phyloP scores from a whole-genome alignment of 2,888 invertebrate genomes.

The Hecatera dysodea region DNA sequence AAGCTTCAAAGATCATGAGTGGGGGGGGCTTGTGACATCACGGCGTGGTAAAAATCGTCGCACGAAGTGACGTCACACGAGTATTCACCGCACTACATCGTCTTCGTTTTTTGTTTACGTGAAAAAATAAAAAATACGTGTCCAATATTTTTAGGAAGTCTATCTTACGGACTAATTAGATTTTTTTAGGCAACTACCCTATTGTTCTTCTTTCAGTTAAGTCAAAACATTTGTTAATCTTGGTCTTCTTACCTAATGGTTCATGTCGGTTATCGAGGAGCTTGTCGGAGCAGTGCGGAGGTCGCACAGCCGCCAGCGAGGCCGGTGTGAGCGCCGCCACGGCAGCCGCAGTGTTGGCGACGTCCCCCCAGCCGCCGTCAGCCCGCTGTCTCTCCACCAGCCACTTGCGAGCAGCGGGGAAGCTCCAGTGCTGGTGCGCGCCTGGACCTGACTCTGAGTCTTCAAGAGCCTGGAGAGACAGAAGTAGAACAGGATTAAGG shows the following conservation, averaged over 20 bases:
- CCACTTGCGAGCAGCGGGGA: constrained; percentile 94
- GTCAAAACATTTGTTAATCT: too few relatives aligned
- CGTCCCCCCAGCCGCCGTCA: constrained; percentile 95
- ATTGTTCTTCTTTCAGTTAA: too few relatives aligned
- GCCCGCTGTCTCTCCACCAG: constrained; percentile 93
- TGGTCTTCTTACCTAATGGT: constrained; percentile 84
- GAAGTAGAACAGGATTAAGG: background rate
- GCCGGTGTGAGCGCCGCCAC: constrained; percentile 94
- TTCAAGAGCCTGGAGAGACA: constrained; percentile 92
- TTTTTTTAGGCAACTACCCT: too few relatives aligned
- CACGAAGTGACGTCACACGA: too few relatives aligned
- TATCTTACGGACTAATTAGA: too few relatives aligned
- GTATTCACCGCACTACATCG: too few relatives aligned
- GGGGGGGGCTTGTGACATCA: too few relatives aligned
- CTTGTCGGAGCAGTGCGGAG: constrained; percentile 90
- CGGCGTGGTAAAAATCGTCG: too few relatives aligned
- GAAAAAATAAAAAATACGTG: too few relatives aligned
- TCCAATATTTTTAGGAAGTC: too few relatives aligned
- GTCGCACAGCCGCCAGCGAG: constrained; percentile 93
- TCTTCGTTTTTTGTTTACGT: too few relatives aligned
- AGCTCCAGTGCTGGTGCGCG: constrained; percentile 93
- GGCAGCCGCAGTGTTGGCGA: constrained; percentile 94
- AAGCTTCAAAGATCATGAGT: too few relatives aligned
- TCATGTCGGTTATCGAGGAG: constrained; percentile 88
- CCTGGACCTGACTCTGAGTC: constrained; percentile 92